phyloP scores from a whole-genome alignment of 2,797 vertebrate genomes.

The Eupleurogrammus muticus region DNA sequence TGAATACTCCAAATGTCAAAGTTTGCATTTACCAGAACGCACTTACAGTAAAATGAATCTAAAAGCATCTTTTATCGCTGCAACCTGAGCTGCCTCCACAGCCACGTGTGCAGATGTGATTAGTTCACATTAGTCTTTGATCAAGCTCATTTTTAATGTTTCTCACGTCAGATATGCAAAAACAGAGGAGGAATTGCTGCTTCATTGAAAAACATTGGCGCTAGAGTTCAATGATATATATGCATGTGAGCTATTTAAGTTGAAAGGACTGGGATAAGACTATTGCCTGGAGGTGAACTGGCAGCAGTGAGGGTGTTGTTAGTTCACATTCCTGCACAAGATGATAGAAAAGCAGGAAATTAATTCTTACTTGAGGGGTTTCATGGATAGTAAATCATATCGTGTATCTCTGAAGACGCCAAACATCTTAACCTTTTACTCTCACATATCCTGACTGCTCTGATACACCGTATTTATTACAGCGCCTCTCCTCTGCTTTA shows the following conservation, averaged over 20 bases:
- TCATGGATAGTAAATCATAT: constrained; percentile 24
- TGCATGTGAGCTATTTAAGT: constrained; percentile 39
- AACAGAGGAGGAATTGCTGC: not conserved
- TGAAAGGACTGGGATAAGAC: constrained; percentile 23
- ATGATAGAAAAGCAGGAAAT: constrained; percentile 42
- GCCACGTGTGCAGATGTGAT: constrained; percentile 21
- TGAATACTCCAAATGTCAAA: too few species aligned
- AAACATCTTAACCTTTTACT: constrained; percentile 36
- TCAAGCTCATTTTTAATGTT: constrained; percentile 14
- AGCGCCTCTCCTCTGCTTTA: constrained; percentile 5
- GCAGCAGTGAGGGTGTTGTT: constrained; percentile 23
- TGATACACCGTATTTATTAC: constrained; percentile 3
- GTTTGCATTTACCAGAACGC: constrained; percentile 4
- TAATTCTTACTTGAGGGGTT: constrained; percentile 23
- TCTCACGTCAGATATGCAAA: constrained; percentile 11
- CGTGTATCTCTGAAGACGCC: constrained; percentile 30
- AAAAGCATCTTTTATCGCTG: constrained; percentile 1
- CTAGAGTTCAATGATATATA: constrained; percentile 26
- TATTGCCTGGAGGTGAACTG: constrained; percentile 39
- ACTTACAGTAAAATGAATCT: not conserved
- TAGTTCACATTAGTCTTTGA: constrained; percentile 23
- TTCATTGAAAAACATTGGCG: constrained; percentile 19
- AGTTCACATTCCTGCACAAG: constrained; percentile 7
- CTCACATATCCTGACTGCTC: constrained; percentile 6
- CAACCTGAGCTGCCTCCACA: constrained; percentile 11